Evolutionary conservation across 1,140 invertebrate genomes (phyloP).

Genomic region (Procambarus clarkii): DNA sequence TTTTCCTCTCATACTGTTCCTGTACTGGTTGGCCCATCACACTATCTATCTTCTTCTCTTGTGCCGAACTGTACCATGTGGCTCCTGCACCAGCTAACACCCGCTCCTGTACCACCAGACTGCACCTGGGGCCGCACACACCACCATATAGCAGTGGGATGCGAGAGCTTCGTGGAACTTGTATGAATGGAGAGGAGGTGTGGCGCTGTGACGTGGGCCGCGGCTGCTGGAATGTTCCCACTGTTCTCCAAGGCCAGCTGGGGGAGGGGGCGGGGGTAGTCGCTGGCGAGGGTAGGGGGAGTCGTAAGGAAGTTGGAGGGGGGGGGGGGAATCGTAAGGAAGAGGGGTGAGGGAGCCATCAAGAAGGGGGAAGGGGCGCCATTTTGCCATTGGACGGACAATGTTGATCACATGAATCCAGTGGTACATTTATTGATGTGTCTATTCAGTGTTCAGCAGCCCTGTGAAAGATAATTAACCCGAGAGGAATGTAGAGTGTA

Average conservation of each 20-base stretch:
- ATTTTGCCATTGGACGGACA: no score
- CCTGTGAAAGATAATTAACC: no score
- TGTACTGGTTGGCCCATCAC: not conserved
- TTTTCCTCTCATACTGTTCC: no score
- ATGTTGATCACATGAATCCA: no score
- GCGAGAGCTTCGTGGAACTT: not conserved
- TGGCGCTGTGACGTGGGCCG: not conserved
- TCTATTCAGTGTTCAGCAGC: no score
- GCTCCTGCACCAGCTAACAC: not conserved
- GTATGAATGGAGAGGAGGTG: constrained; percentile 33
- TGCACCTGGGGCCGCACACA: no score
- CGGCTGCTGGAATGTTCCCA: constrained; percentile 30
- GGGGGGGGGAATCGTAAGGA: not conserved
- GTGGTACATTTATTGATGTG: no score
- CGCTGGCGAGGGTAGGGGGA: not conserved
- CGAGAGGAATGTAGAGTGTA: no score
- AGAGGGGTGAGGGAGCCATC: not conserved
- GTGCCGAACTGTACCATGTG: not conserved
- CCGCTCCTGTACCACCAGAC: no score
- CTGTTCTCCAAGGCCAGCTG: constrained; percentile 13
- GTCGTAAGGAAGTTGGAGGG: not conserved
- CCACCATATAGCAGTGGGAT: no score
- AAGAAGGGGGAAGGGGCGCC: no score
- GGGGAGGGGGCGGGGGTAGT: not conserved
- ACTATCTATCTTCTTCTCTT: not conserved